These are phyloP conservation scores for Syrphus vitripennis DNA, from an alignment of 2,888 invertebrate genomes.

Conservation along the genomic window DNA sequence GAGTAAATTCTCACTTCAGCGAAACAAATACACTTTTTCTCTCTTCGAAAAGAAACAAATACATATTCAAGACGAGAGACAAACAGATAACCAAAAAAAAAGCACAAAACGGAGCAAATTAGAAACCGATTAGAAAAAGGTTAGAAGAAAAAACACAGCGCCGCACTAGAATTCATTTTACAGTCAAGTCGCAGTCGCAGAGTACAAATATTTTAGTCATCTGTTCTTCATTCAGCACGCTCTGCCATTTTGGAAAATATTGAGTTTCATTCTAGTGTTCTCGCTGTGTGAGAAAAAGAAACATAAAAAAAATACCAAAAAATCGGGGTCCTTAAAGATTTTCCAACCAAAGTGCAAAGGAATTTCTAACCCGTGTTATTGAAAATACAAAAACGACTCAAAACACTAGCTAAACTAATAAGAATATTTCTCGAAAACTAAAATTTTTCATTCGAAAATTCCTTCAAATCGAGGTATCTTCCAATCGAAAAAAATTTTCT, in stretches of 20 bases:
- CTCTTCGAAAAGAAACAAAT: background rate
- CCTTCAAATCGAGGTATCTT: slow-evolving; percentile 14
- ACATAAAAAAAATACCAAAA: slow-evolving; percentile 31
- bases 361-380: slow-evolving; percentile 49
- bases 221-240: slow-evolving; percentile 64
- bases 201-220: slow-evolving; percentile 59
- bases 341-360: slow-evolving; percentile 47
- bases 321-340: slow-evolving; percentile 33
- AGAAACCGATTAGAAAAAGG: slow-evolving; percentile 25
- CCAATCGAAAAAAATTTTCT: slow-evolving; percentile 23
- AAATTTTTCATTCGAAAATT: slow-evolving; percentile 27
- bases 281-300: slow-evolving; percentile 59
- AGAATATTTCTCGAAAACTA: background rate
- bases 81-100: background rate
- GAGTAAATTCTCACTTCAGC: too few species aligned
- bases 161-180: slow-evolving; percentile 25
- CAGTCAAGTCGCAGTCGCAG: background rate
- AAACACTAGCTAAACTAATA: background rate
- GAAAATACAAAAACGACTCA: background rate
- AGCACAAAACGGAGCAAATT: background rate
- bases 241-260: slow-evolving; percentile 71
- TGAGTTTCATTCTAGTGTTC: slow-evolving; percentile 62
- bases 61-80: background rate
- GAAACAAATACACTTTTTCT: slow-evolving; percentile 30
- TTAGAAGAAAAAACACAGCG: background rate